phyloP scores from a whole-genome alignment of 2,113 vertebrate genomes.

The Sturnus vulgaris region DNA sequence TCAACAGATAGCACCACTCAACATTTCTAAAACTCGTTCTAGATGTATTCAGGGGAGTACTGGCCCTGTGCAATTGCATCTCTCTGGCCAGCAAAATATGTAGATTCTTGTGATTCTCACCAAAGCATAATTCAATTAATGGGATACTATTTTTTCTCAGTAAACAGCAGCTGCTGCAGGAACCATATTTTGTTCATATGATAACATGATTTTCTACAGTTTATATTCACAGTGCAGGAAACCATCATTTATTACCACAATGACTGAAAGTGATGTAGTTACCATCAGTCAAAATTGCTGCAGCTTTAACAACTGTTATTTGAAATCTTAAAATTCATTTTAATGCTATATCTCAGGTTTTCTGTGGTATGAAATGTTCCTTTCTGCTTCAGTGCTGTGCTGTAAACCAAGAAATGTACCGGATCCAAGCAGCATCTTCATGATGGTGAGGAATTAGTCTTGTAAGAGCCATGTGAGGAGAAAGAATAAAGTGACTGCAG shows the following conservation, averaged over 20 bases:
- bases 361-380: not conserved
- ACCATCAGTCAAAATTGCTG: not conserved
- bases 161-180: not conserved
- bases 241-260: not conserved
- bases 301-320: not conserved
- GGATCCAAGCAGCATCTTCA: not conserved
- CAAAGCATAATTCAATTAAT: not conserved
- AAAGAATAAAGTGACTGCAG: not conserved
- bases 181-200: not conserved
- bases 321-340: not conserved
- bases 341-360: not conserved
- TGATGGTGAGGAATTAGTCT: not conserved
- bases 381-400: not conserved
- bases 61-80: not conserved
- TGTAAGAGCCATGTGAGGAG: not conserved
- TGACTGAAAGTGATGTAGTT: not conserved
- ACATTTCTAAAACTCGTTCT: not conserved
- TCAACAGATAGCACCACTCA: not conserved
- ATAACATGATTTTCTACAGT: not conserved
- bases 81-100: not conserved
- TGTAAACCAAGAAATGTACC: not conserved
- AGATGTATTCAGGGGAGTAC: not conserved
- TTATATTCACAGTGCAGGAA: not conserved
- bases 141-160: not conserved
- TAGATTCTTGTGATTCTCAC: not conserved